A percentile compares a stretch with the other conserved stretches of the same genome.
phyloP scores from a whole-genome alignment of 64 coral and sea anemone species.

The Catalaphyllia jardinei region DNA sequence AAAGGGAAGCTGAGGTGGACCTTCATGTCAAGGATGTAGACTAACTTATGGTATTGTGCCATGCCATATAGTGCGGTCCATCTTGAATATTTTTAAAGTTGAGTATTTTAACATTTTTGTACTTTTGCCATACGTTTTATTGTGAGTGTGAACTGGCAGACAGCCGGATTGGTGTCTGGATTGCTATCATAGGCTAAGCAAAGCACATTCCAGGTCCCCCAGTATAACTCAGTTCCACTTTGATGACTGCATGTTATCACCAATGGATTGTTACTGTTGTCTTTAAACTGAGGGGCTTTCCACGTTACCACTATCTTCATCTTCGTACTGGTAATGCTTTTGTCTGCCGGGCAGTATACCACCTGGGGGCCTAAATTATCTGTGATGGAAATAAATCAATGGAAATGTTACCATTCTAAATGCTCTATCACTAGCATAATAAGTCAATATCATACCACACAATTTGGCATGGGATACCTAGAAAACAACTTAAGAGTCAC shows the following conservation, averaged over 20 bases:
- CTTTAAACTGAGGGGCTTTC: slow-evolving; percentile 34
- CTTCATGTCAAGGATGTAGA: too few relatives aligned
- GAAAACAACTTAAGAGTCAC: too few relatives aligned
- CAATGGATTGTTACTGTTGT: slow-evolving; percentile 38
- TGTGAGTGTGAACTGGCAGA: slow-evolving; percentile 39
- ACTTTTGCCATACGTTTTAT: slow-evolving; percentile 29
- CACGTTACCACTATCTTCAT: slow-evolving; percentile 34
- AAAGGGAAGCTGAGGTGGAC: too few relatives aligned
- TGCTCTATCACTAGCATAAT: too few relatives aligned
- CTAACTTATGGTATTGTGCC: too few relatives aligned
- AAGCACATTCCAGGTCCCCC: slow-evolving; percentile 65
- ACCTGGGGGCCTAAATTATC: slow-evolving; percentile 43
- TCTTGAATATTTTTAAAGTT: too few relatives aligned
- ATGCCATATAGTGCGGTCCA: too few relatives aligned
- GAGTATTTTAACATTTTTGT: too few relatives aligned
- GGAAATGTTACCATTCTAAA: not conserved
- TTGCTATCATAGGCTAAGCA: slow-evolving; percentile 60
- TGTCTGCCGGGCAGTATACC: slow-evolving; percentile 43
- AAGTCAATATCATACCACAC: too few relatives aligned
- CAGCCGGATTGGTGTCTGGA: slow-evolving; percentile 44
- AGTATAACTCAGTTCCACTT: slow-evolving; percentile 53
- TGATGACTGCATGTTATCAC: slow-evolving; percentile 31
- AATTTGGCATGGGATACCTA: too few relatives aligned
- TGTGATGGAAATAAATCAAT: not conserved
- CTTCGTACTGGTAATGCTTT: not conserved